Conservation (phyloP, 1,140 invertebrate species). For the Caenorhabditis remanei region DNA sequence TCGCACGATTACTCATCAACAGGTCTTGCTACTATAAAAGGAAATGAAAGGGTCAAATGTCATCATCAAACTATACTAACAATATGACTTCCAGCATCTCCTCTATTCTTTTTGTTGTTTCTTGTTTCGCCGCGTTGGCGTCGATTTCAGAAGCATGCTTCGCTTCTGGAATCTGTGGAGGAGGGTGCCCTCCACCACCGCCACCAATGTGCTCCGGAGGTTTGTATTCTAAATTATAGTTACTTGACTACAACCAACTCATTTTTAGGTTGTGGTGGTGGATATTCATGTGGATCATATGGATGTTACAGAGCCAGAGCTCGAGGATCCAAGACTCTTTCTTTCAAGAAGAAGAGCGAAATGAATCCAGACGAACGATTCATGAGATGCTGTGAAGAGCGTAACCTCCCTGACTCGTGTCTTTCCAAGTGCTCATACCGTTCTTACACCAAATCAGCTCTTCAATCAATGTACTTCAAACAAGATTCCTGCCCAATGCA, state of each 20-base stretch:
- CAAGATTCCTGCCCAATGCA: conserved; percentile 70
- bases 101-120: conserved; percentile 30
- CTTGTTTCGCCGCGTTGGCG: conserved; percentile 23
- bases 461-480: conserved; percentile 68
- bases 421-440: conserved; percentile 69
- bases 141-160: conserved; percentile 63
- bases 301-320: conserved; percentile 67
- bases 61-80: conserved; percentile 41
- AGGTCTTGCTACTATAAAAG: conserved; percentile 34
- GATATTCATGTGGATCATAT: conserved; percentile 65
- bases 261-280: conserved; percentile 58
- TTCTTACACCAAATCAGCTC: conserved; percentile 70
- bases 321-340: conserved; percentile 62
- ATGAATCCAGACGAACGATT: conserved; percentile 72
- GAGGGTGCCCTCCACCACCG: conserved; percentile 64
- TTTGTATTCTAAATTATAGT: background rate
- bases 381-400: conserved; percentile 70
- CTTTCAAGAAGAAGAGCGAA: conserved; percentile 53
- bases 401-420: conserved; percentile 72
- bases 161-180: conserved; percentile 67
- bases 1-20: conserved; percentile 48
- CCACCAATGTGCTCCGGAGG: conserved; percentile 63
- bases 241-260: background rate
- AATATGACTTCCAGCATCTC: conserved; percentile 39
- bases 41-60: conserved; percentile 51